Conservation (phyloP, 2,797 vertebrate genomes). For the Pipistrellus pygmaeus region DNA sequence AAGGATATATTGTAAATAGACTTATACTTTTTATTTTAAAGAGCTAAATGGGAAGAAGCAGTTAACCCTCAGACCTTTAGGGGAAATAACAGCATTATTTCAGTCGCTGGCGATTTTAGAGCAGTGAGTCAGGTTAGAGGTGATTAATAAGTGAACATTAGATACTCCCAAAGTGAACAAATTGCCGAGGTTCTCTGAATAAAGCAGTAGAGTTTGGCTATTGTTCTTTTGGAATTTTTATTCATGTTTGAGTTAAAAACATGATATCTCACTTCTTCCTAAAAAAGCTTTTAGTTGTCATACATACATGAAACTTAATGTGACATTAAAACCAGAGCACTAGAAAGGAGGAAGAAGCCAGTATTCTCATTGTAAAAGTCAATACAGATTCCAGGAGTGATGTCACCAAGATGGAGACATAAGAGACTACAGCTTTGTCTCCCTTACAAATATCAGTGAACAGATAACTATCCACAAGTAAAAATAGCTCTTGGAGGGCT, state of each 20-base stretch:
- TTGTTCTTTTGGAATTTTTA: background rate
- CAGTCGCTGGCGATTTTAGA: background rate
- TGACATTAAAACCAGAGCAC: background rate
- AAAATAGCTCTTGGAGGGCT: background rate
- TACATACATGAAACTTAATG: background rate
- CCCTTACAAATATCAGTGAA: background rate
- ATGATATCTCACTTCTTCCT: slow-evolving; percentile 4
- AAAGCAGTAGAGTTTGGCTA: background rate
- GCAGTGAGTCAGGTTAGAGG: background rate
- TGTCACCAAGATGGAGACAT: background rate
- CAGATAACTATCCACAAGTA: background rate
- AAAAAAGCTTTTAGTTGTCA: background rate
- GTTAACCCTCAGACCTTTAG: background rate
- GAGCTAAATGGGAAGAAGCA: background rate
- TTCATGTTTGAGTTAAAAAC: slow-evolving; percentile 27
- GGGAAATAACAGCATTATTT: slow-evolving; percentile 26
- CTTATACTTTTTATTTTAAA: slow-evolving; percentile 20
- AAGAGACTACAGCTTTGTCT: background rate
- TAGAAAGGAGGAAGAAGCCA: background rate
- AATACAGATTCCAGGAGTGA: background rate
- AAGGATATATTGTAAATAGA: background rate
- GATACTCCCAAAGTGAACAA: background rate
- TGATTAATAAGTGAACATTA: slow-evolving; percentile 2
- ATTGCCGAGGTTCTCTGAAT: background rate
- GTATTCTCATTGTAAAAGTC: background rate